A percentile compares a stretch with the other conserved stretches of the same genome.
Conservation (phyloP, 2,888 invertebrate species). For the Drosophila cyrtoloma region DNA sequence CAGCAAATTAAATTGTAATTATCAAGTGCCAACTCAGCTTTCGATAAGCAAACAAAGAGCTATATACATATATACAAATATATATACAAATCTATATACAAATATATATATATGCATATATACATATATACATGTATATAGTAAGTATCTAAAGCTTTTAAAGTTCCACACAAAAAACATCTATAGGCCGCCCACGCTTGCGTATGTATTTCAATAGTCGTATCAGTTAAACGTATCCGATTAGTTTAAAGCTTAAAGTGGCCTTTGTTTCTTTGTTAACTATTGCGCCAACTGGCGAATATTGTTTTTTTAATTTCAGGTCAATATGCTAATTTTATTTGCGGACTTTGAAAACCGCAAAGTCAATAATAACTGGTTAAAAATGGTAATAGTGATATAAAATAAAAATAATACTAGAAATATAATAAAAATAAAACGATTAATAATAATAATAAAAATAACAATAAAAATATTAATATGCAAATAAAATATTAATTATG, state of each 20-base stretch:
- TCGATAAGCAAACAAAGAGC: slow-evolving; percentile 46
- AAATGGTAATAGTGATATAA: background rate
- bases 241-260: slow-evolving; percentile 64
- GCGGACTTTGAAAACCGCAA: slow-evolving; percentile 18
- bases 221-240: slow-evolving; percentile 51
- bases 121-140: background rate
- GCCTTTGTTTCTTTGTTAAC: slow-evolving; percentile 50
- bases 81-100: background rate
- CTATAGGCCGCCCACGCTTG: slow-evolving; percentile 30
- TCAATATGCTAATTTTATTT: slow-evolving; percentile 6
- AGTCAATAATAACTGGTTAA: slow-evolving; percentile 1
- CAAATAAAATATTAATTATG: slow-evolving; percentile 51
- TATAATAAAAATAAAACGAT: background rate
- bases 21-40: slow-evolving; percentile 17
- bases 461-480: background rate
- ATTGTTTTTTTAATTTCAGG: slow-evolving; percentile 12
- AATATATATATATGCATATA: background rate
- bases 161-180: slow-evolving; percentile 33
- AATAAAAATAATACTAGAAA: background rate
- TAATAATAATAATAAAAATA: background rate
- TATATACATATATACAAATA: background rate
- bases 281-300: slow-evolving; percentile 2
- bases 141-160: slow-evolving; percentile 25
- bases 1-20: slow-evolving; percentile 34
- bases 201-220: slow-evolving; percentile 32